These are phyloP conservation scores for Cantharis nigra DNA, from an alignment of 2,888 invertebrate genomes.

Conservation along the genomic window DNA sequence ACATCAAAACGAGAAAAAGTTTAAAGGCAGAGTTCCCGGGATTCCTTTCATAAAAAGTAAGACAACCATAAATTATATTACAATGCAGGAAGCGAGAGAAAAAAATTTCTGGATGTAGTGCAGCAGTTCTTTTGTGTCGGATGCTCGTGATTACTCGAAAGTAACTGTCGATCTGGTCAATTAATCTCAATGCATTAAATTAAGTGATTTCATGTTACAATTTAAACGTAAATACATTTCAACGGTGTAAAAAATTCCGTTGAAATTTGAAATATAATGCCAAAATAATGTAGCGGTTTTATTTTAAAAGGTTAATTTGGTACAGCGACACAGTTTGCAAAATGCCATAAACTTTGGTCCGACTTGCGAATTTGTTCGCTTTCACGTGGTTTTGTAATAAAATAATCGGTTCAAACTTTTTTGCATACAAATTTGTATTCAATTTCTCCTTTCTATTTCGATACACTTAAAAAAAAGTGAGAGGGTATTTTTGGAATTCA, in stretches of 20 bases:
- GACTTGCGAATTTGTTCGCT: neutral
- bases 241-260: neutral
- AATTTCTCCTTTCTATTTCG: neutral
- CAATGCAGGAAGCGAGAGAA: neutral
- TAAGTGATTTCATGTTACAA: neutral
- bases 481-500: neutral
- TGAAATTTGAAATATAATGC: neutral
- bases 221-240: neutral
- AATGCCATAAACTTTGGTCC: neutral
- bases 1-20: neutral
- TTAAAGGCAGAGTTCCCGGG: neutral
- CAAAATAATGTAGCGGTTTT: neutral
- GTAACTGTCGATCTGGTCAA: neutral
- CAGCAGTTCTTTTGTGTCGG: neutral
- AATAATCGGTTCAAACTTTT: neutral
- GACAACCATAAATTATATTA: neutral
- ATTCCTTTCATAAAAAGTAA: neutral
- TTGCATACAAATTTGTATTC: neutral
- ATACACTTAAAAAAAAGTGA: neutral
- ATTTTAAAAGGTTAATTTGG: neutral
- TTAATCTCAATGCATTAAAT: neutral
- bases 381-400: neutral
- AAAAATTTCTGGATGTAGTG: neutral
- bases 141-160: neutral
- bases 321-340: neutral